phyloP scores from a whole-genome alignment of 2,888 invertebrate genomes.

The Andricus curvator region DNA sequence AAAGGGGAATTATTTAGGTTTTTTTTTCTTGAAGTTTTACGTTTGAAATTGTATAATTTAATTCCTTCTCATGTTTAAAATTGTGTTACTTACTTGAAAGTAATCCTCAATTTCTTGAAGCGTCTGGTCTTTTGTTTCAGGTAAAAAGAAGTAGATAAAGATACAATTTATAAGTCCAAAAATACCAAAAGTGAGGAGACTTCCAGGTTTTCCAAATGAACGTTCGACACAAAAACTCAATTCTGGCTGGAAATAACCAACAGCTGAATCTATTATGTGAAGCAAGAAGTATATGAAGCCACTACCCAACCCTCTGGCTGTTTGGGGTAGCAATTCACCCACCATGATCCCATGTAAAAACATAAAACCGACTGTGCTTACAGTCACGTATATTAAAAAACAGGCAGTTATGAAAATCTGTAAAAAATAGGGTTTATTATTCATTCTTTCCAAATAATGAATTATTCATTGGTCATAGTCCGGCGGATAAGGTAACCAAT shows the following conservation, averaged over 20 bases:
- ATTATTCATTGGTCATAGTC: too few species aligned
- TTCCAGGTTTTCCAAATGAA: slow-evolving; percentile 82
- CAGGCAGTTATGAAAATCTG: slow-evolving; percentile 77
- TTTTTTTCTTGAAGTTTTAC: too few species aligned
- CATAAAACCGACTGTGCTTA: slow-evolving; percentile 87
- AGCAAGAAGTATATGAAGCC: slow-evolving; percentile 87
- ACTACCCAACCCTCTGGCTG: slow-evolving; percentile 86
- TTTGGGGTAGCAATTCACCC: slow-evolving; percentile 87
- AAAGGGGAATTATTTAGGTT: too few species aligned
- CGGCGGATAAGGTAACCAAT: too few species aligned
- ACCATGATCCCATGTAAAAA: slow-evolving; percentile 87
- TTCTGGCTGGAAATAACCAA: too few species aligned
- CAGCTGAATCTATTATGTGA: slow-evolving; percentile 79
- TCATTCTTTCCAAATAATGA: too few species aligned
- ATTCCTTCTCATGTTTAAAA: background rate
- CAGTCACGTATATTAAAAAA: slow-evolving; percentile 85
- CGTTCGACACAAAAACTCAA: too few species aligned
- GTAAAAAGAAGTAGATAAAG: slow-evolving; percentile 84
- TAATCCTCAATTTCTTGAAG: slow-evolving; percentile 91
- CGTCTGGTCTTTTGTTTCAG: too few species aligned
- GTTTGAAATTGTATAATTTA: too few species aligned
- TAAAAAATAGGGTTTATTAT: background rate
- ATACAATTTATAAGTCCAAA: slow-evolving; percentile 83
- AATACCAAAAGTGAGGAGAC: slow-evolving; percentile 85
- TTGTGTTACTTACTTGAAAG: slow-evolving; percentile 81